phyloP scores from a whole-genome alignment of 92 coral and sea anemone genomes.

The Meandrina meandrites region DNA sequence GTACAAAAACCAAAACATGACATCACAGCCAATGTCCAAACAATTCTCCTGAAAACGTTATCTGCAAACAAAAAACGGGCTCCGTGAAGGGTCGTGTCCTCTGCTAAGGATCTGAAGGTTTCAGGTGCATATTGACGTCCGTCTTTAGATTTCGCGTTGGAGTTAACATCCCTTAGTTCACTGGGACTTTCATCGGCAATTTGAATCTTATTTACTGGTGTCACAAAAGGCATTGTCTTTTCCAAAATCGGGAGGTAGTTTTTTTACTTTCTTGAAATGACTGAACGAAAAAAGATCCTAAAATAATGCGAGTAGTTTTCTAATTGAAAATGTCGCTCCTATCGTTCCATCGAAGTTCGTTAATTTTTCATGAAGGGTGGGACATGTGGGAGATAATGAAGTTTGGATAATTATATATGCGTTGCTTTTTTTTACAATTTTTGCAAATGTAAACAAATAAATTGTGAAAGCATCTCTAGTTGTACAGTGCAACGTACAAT shows the following conservation, averaged over 20 bases:
- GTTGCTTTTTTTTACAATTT: background rate
- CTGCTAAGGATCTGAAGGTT: background rate
- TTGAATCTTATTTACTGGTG: background rate
- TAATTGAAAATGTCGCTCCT: background rate
- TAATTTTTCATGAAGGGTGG: background rate
- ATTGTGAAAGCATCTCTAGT: background rate
- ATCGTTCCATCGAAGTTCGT: background rate
- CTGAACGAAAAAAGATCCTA: background rate
- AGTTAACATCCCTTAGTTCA: background rate
- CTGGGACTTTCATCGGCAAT: background rate
- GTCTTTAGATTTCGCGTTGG: background rate
- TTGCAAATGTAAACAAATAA: background rate
- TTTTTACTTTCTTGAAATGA: background rate
- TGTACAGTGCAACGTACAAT: background rate
- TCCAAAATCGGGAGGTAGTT: background rate
- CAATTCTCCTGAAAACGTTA: background rate
- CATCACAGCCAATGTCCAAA: slow-evolving; percentile 11
- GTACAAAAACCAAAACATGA: background rate
- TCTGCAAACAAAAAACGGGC: slow-evolving; percentile 16
- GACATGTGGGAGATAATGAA: background rate
- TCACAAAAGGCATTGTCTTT: background rate
- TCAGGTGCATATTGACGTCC: background rate
- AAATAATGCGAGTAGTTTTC: background rate
- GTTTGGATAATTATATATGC: background rate
- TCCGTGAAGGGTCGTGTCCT: slow-evolving; percentile 2